These are phyloP conservation scores for Asbolus verrucosus DNA, from an alignment of 1,140 invertebrate species.

Conservation along the genomic window DNA sequence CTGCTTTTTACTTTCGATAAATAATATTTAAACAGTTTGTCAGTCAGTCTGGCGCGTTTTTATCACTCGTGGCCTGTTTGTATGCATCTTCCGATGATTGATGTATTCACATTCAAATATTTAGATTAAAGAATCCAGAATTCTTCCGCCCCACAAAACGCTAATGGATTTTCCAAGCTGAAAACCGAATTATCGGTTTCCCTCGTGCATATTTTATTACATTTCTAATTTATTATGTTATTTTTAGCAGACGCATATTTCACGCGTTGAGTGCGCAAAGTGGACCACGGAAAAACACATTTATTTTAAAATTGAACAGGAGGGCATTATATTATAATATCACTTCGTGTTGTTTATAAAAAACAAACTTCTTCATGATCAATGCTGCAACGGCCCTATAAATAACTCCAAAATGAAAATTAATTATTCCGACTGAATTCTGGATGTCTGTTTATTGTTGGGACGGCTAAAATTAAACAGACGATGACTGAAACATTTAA, in stretches of 20 bases:
- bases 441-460: constrained; percentile 26
- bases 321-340: neutral
- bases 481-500: neutral
- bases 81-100: no score
- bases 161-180: neutral
- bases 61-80: no score
- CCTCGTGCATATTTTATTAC: constrained; percentile 16
- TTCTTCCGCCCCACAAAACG: neutral
- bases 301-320: neutral
- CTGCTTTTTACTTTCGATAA: no score
- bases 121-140: neutral
- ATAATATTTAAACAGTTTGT: no score
- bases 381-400: neutral
- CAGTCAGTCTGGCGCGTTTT: no score
- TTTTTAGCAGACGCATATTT: constrained; percentile 9
- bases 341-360: neutral
- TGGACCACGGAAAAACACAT: neutral
- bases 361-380: neutral
- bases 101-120: no score
- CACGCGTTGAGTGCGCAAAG: neutral
- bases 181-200: neutral
- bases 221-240: constrained; percentile 27
- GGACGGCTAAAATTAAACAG: neutral
- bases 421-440: constrained; percentile 16
- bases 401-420: constrained; percentile 16